These are phyloP conservation scores for Melanotaenia nigrans DNA, from an alignment of 2,797 vertebrate species.

Conservation along the genomic window DNA sequence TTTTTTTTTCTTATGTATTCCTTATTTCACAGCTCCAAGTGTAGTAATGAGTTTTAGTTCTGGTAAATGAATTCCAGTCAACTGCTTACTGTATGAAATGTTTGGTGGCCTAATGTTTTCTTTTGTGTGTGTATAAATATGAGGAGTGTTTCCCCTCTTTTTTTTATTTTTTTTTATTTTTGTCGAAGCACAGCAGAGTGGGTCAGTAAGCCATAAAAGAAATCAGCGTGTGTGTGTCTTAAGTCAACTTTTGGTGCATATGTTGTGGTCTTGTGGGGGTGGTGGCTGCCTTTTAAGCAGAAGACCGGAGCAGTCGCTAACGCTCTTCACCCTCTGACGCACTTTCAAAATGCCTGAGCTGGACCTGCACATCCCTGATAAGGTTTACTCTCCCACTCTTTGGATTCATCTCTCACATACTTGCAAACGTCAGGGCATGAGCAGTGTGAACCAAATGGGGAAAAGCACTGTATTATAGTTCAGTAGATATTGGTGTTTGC, in stretches of 20 bases:
- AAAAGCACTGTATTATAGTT: conserved; percentile 53
- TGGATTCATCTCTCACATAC: conserved; percentile 16
- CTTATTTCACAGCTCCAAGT: conserved; percentile 18
- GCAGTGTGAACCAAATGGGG: conserved; percentile 18
- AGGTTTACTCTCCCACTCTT: conserved; percentile 57
- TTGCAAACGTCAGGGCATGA: conserved; percentile 45
- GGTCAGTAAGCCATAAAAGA: conserved; percentile 56
- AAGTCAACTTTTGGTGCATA: conserved; percentile 40
- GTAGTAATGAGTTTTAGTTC: not conserved
- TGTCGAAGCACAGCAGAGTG: conserved; percentile 31
- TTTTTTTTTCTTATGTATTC: not conserved
- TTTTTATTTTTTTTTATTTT: conserved; percentile 21
- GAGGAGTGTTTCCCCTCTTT: not conserved
- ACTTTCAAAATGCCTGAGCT: conserved; percentile 51
- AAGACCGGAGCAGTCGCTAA: conserved; percentile 28
- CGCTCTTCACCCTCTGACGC: conserved; percentile 51
- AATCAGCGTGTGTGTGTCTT: conserved; percentile 47
- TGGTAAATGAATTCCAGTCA: conserved; percentile 2
- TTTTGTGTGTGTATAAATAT: conserved; percentile 12
- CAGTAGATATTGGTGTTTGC: conserved; percentile 40
- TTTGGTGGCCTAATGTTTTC: conserved; percentile 21
- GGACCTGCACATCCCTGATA: conserved; percentile 77
- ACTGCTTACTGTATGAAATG: conserved; percentile 24
- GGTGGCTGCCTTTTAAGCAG: conserved; percentile 45
- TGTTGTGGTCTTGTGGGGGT: conserved; percentile 31